These are phyloP conservation scores for Pachypanchax playfairii DNA, from an alignment of 2,113 vertebrate species.

Conservation along the genomic window DNA sequence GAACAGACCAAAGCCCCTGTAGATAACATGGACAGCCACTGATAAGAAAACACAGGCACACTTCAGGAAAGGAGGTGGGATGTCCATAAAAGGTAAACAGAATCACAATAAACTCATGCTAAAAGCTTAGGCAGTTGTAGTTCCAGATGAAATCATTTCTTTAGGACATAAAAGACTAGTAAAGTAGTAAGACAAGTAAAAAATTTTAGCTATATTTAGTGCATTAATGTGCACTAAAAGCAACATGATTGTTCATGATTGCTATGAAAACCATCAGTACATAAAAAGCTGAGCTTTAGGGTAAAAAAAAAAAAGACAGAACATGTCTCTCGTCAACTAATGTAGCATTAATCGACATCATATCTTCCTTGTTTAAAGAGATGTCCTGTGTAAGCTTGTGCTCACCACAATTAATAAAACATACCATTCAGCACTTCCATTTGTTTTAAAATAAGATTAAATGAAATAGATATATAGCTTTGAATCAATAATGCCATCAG, in stretches of 20 bases:
- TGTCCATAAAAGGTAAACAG: slow-evolving; percentile 17
- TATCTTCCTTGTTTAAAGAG: background rate
- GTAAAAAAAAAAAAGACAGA: slow-evolving; percentile 3
- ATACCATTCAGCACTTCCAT: background rate
- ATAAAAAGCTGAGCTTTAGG: background rate
- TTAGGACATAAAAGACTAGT: slow-evolving; percentile 19
- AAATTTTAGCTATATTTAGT: slow-evolving; percentile 12
- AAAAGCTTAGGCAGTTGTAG: slow-evolving; percentile 6
- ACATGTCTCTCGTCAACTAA: background rate
- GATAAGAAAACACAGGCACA: slow-evolving; percentile 47
- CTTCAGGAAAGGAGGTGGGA: slow-evolving; percentile 24
- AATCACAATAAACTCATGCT: slow-evolving; percentile 35
- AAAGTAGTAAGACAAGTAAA: no score
- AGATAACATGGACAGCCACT: slow-evolving; percentile 30
- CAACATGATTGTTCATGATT: slow-evolving; percentile 3
- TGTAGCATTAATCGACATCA: slow-evolving; percentile 4
- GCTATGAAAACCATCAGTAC: background rate
- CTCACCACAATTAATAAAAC: background rate
- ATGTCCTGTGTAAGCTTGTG: slow-evolving; percentile 10
- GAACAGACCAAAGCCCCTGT: slow-evolving; percentile 20
- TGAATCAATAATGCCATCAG: background rate
- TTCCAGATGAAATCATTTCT: slow-evolving; percentile 25
- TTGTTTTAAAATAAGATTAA: slow-evolving; percentile 4
- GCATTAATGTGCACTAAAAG: slow-evolving; percentile 18
- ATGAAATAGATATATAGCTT: background rate